A percentile compares a stretch with the other conserved stretches of the same genome.
These are phyloP conservation scores for Drosophila hawaiiensis DNA, from an alignment of 2,888 invertebrate genomes.

Conservation along the genomic window DNA sequence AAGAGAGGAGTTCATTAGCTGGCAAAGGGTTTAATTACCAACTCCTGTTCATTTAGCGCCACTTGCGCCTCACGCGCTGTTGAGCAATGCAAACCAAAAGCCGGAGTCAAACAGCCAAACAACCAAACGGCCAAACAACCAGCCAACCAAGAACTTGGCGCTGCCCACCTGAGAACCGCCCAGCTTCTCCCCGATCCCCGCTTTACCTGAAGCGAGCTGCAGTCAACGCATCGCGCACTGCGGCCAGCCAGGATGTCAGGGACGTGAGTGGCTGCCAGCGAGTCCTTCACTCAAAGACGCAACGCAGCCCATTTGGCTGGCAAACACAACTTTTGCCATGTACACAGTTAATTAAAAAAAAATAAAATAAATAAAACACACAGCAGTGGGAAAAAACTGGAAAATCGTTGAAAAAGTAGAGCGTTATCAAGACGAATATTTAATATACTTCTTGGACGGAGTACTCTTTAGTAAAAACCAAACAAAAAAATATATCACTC, in stretches of 20 bases:
- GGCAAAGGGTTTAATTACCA: constrained; percentile 85
- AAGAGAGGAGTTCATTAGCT: constrained; percentile 84
- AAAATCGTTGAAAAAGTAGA: constrained; percentile 32
- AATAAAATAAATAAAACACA: constrained; percentile 14
- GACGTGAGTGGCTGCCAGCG: constrained; percentile 6
- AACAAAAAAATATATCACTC: not conserved
- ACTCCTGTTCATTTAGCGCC: constrained; percentile 85
- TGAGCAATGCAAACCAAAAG: constrained; percentile 82
- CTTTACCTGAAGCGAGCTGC: constrained; percentile 20
- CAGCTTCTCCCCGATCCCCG: not conserved
- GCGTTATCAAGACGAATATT: not conserved
- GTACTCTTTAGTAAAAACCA: too few relatives aligned
- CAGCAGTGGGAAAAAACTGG: constrained; percentile 22
- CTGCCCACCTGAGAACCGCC: constrained; percentile 26
- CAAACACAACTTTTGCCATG: constrained; percentile 72
- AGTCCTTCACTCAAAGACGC: constrained; percentile 55
- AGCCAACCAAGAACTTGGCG: constrained; percentile 9
- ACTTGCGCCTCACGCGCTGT: constrained; percentile 85
- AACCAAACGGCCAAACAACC: constrained; percentile 5
- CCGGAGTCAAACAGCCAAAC: constrained; percentile 50
- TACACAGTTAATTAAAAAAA: constrained; percentile 79
- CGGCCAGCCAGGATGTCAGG: constrained; percentile 45
- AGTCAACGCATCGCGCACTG: constrained; percentile 49
- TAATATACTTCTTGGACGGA: not conserved
- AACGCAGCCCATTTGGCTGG: constrained; percentile 61